These are phyloP conservation scores for Parazoanthus darwini DNA, from an alignment of 92 coral and sea anemone genomes.

Conservation along the genomic window DNA sequence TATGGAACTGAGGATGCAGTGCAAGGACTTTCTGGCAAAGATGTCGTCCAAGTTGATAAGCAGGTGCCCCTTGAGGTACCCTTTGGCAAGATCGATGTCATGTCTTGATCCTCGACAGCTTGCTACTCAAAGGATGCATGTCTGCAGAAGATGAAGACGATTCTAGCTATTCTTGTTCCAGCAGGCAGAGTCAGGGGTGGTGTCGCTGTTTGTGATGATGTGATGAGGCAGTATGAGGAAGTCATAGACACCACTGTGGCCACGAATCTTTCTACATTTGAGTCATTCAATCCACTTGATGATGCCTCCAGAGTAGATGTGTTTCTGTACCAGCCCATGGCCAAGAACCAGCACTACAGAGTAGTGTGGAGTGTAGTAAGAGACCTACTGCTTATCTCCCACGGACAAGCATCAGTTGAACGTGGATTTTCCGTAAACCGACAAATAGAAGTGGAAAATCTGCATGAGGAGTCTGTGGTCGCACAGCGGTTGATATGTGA, in stretches of 20 bases:
- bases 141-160: conserved; percentile 44
- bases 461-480: conserved; percentile 39
- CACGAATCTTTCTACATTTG: conserved; percentile 30
- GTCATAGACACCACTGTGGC: conserved; percentile 39
- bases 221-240: conserved; percentile 39
- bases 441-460: conserved; percentile 10
- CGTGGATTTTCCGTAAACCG: conserved; percentile 30
- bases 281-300: conserved; percentile 40
- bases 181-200: conserved; percentile 33
- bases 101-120: conserved; percentile 40
- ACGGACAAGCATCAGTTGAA: neutral
- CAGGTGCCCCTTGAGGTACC: conserved; percentile 27
- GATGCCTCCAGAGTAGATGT: conserved; percentile 38
- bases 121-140: conserved; percentile 44
- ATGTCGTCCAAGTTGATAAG: conserved; percentile 19
- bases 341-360: conserved; percentile 31
- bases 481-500: conserved; percentile 51
- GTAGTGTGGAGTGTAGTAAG: neutral
- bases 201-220: conserved; percentile 41
- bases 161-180: conserved; percentile 6
- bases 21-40: conserved; percentile 33
- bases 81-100: conserved; percentile 41
- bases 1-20: conserved; percentile 17
- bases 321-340: conserved; percentile 23
- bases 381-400: no score